phyloP scores from a whole-genome alignment of 2,888 invertebrate species.

The Prosopocoilus inquinatus region DNA sequence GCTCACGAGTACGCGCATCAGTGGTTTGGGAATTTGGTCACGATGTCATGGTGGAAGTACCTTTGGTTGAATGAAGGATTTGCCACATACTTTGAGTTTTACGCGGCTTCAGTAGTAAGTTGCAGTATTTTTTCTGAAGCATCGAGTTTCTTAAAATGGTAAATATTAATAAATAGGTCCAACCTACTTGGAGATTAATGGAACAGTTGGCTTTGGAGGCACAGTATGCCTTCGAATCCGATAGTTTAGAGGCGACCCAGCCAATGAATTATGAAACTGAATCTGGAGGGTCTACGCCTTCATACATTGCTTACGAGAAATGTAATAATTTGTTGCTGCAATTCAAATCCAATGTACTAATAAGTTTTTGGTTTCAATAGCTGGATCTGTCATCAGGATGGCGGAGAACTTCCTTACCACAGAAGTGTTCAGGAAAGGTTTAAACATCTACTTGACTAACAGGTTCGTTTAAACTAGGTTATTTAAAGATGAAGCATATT shows the following conservation, averaged over 20 bases:
- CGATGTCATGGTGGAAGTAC: conserved; percentile 47
- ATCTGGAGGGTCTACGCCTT: neutral
- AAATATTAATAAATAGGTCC: conserved; percentile 25
- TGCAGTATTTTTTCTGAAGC: conserved; percentile 59
- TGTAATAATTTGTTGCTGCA: no score
- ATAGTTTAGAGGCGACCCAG: conserved; percentile 52
- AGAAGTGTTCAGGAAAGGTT: conserved; percentile 1
- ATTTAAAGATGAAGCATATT: no score
- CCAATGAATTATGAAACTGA: conserved; percentile 54
- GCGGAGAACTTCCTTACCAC: conserved; percentile 8
- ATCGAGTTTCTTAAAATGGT: conserved; percentile 52
- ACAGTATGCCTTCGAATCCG: conserved; percentile 41
- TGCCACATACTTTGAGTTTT: conserved; percentile 55
- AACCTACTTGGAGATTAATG: conserved; percentile 50
- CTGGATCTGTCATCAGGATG: conserved; percentile 18
- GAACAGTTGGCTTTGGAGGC: conserved; percentile 28
- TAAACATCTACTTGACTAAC: conserved; percentile 19
- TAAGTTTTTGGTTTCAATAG: neutral
- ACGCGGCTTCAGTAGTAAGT: conserved; percentile 35
- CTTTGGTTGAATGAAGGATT: conserved; percentile 56
- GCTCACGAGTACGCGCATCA: conserved; percentile 59
- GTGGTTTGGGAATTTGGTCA: conserved; percentile 54
- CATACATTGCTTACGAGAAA: no score
- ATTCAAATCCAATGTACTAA: no score
- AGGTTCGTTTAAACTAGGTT: conserved; percentile 2